phyloP scores from a whole-genome alignment of 1,140 invertebrate species.

The Drosophila simulans region DNA sequence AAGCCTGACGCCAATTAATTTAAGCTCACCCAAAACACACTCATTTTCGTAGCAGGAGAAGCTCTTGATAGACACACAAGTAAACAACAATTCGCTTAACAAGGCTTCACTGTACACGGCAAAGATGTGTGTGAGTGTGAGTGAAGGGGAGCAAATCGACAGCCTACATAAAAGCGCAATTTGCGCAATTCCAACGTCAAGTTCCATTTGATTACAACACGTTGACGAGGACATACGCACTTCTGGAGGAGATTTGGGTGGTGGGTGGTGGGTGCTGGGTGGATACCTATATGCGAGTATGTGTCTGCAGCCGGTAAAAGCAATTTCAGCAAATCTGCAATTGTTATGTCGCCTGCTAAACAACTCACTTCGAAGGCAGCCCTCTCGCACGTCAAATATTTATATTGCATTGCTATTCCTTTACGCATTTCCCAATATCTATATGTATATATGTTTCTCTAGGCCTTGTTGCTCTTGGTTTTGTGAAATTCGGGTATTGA shows the following conservation, averaged over 20 bases:
- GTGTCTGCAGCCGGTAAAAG: conserved; percentile 56
- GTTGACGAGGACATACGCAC: conserved; percentile 64
- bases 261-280: conserved; percentile 4
- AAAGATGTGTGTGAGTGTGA: not conserved
- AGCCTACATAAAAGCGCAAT: conserved; percentile 81
- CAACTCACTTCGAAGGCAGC: conserved; percentile 73
- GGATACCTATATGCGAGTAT: not conserved
- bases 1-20: conserved; percentile 5
- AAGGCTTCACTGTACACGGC: conserved; percentile 17
- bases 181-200: conserved; percentile 76
- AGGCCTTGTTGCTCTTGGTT: conserved; percentile 19
- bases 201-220: conserved; percentile 81
- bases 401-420: conserved; percentile 67
- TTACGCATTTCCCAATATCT: not conserved
- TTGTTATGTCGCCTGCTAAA: conserved; percentile 81
- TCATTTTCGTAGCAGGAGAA: not conserved
- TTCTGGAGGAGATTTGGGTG: conserved; percentile 23
- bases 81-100: conserved; percentile 8
- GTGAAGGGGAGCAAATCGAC: conserved; percentile 53
- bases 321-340: conserved; percentile 83
- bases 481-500: conserved; percentile 74
- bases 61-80: not conserved
- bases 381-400: conserved; percentile 81
- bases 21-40: not conserved
- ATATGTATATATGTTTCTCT: conserved; percentile 6